Percentiles rank a stretch among this genome's conserved stretches.
phyloP scores from a whole-genome alignment of 2,113 vertebrate genomes.

The Cryptomyrus ogoouensis region DNA sequence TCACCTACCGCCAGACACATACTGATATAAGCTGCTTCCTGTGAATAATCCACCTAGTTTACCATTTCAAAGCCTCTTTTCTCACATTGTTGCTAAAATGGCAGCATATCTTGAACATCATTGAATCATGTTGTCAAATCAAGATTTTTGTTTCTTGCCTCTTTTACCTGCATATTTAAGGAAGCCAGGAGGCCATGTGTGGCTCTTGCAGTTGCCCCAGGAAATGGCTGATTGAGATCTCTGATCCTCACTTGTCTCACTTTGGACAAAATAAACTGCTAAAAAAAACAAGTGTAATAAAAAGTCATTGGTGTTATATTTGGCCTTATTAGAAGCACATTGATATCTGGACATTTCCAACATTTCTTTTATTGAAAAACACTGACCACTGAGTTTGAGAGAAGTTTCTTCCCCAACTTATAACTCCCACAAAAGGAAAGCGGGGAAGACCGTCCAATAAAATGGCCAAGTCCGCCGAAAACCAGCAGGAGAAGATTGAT shows the following conservation, averaged over 20 bases:
- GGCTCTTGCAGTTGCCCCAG: neutral
- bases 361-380: neutral
- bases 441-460: constrained; percentile 69
- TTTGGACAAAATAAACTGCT: neutral
- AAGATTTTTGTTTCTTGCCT: neutral
- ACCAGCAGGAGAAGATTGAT: constrained; percentile 72
- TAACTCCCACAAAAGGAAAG: constrained; percentile 73
- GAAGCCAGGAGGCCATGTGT: neutral
- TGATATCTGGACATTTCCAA: neutral
- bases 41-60: neutral
- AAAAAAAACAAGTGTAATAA: neutral
- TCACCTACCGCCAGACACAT: neutral
- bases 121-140: neutral
- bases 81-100: neutral
- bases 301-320: neutral
- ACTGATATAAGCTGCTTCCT: neutral
- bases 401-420: constrained; percentile 30
- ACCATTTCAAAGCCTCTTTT: neutral
- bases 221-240: neutral
- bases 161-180: neutral
- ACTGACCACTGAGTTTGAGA: neutral
- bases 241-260: neutral
- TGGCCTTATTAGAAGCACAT: neutral
- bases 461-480: constrained; percentile 61
- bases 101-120: neutral